Conservation (phyloP, 2,888 invertebrate species). For the Acheta domesticus region DNA sequence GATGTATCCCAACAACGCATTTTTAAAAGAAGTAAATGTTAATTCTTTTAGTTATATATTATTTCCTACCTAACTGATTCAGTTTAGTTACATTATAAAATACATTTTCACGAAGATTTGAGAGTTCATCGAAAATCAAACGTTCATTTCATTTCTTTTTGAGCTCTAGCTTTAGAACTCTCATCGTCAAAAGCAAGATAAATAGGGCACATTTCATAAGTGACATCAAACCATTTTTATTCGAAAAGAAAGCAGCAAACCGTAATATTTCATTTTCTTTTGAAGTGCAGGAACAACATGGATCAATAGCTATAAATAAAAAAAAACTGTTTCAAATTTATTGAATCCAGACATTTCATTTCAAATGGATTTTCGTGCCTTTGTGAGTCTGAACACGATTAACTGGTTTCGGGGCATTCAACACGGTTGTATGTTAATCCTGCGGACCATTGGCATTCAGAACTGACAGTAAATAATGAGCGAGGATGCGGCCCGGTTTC, state of each 20-base stretch:
- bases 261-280: background rate
- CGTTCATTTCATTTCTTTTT: background rate
- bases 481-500: background rate
- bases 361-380: background rate
- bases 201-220: background rate
- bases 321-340: constrained; percentile 12
- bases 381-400: constrained; percentile 10
- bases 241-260: constrained; percentile 4
- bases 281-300: background rate
- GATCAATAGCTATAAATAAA: background rate
- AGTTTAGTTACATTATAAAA: no score
- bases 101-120: no score
- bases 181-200: background rate
- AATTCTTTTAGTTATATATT: no score
- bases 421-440: constrained; percentile 18
- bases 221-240: background rate
- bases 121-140: background rate
- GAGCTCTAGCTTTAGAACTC: background rate
- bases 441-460: background rate
- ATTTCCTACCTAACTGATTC: no score
- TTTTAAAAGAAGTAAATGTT: no score
- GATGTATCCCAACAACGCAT: no score
- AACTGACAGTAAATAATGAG: background rate
- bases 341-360: constrained; percentile 18
- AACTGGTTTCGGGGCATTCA: constrained; percentile 4